Evolutionary conservation across 1,140 invertebrate genomes (phyloP).

Genomic region (Drosophila aff.): DNA sequence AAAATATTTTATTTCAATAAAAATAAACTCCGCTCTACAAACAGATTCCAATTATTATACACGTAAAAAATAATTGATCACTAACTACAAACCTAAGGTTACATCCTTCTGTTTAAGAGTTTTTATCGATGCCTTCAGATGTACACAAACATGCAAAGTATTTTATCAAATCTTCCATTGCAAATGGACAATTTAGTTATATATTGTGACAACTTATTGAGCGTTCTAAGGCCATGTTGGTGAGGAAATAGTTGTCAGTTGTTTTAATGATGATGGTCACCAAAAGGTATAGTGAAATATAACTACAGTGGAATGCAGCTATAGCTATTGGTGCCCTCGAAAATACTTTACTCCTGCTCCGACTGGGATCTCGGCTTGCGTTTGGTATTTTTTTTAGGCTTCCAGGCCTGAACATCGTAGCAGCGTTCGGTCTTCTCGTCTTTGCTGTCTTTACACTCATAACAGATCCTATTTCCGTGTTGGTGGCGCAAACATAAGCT

Average conservation of each 20-base stretch:
- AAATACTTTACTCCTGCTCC: slow-evolving; percentile 62
- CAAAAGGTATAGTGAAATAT: slow-evolving; percentile 37
- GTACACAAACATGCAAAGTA: slow-evolving; percentile 2
- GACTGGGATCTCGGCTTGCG: slow-evolving; percentile 29
- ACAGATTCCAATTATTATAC: background rate
- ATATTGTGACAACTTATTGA: slow-evolving; percentile 14
- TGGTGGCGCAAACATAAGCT: slow-evolving; percentile 59
- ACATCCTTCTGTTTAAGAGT: background rate
- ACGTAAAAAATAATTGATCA: background rate
- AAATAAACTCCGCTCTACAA: background rate
- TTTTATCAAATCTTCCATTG: slow-evolving; percentile 10
- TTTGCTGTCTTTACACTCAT: slow-evolving; percentile 61
- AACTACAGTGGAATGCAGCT: no score
- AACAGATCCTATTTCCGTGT: slow-evolving; percentile 48
- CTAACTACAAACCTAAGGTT: background rate
- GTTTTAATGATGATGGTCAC: background rate
- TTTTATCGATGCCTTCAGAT: background rate
- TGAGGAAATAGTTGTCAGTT: background rate
- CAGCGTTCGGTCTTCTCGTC: slow-evolving; percentile 54
- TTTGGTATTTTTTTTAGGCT: slow-evolving; percentile 7
- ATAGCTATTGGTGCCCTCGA: slow-evolving; percentile 31
- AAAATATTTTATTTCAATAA: background rate
- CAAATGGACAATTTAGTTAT: background rate
- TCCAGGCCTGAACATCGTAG: slow-evolving; percentile 42
- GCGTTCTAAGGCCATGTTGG: slow-evolving; percentile 1